phyloP scores from a whole-genome alignment of 64 coral and sea anemone species.

The Stichodactyla mertensii region DNA sequence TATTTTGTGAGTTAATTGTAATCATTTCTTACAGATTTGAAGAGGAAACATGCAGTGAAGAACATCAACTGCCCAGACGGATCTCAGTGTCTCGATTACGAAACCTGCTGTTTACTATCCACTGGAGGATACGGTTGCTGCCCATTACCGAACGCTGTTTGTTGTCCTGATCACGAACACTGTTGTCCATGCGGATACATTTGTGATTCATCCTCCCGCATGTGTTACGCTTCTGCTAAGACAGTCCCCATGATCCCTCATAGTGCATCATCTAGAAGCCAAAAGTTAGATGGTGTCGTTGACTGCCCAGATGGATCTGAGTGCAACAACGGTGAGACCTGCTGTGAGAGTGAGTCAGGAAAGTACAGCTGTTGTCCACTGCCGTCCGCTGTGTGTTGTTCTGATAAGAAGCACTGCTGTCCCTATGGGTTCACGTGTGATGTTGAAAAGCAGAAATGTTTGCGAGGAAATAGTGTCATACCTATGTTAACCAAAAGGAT shows the following conservation, averaged over 20 bases:
- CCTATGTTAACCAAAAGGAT: constrained; percentile 17
- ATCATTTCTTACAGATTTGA: neutral
- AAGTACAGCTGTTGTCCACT: constrained; percentile 69
- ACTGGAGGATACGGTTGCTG: constrained; percentile 55
- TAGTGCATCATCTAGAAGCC: neutral
- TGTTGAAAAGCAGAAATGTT: neutral
- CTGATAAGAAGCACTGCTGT: constrained; percentile 66
- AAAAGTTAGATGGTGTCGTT: neutral
- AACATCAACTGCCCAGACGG: constrained; percentile 45
- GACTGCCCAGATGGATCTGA: constrained; percentile 44
- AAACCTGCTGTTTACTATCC: constrained; percentile 55
- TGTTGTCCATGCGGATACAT: constrained; percentile 73
- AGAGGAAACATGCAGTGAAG: neutral
- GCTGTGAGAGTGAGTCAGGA: constrained; percentile 22
- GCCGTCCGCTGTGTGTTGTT: constrained; percentile 76
- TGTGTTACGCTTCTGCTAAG: neutral
- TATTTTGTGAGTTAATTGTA: neutral
- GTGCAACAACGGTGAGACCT: constrained; percentile 57
- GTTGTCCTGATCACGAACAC: constrained; percentile 60
- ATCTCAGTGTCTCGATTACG: constrained; percentile 38
- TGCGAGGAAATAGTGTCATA: constrained; percentile 1
- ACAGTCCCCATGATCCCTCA: neutral
- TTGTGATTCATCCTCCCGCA: constrained; percentile 1
- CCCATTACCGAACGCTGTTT: constrained; percentile 73
- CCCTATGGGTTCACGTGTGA: constrained; percentile 52